Base-by-base conservation (phyloP, 2,797 vertebrate species). In the Eleutherodactylus coqui region DNA sequence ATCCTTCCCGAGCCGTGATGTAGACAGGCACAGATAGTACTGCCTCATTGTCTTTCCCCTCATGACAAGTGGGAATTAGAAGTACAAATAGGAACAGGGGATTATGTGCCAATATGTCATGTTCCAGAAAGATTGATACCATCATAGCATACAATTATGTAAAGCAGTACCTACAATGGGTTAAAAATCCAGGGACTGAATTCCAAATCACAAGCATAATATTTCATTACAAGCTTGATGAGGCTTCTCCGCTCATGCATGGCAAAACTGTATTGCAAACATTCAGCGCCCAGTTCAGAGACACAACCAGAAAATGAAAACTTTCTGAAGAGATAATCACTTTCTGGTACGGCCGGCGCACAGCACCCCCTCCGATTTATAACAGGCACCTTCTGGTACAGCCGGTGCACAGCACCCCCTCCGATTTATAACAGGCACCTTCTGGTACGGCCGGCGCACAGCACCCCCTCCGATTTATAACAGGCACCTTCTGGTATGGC, bases 181-280 rank as follows among this genome's bases (percentile, higher is more conserved):
- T 67, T 67, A 67, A 69, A 51, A 32, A 27, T 62, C 29, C 43
- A 32, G 2, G 19, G 62, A 69, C 62, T 10, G 21, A 24, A 81
- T 47, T 69, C 32, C 0, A 29, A 49, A 49, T 69, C 60, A 4
- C 49, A 29, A 32, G 3, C 43, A 32, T 69, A 11, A 19, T 81
- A 49, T 49, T 67, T 81, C 60, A 81, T 81, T 81, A 67, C 79
- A 69, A 81, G 79, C 41, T 81, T 67, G 60, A 67, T 64, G 55
- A 64, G 34, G 45, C 60, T 81, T 69, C 43, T 34, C 29, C 45
- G 10, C 27, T 67, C 60, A 62, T 69, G 79, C 79, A 81, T 67
- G 79, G 79, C 60, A 41, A 36, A 69, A 67, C 34, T 27, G 27
- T 24, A 79, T 79, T 64, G 55, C 55, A 41, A 38, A 43, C 58